Conservation (phyloP, 2,797 vertebrate genomes). For the Neomorphus geoffroyi region DNA sequence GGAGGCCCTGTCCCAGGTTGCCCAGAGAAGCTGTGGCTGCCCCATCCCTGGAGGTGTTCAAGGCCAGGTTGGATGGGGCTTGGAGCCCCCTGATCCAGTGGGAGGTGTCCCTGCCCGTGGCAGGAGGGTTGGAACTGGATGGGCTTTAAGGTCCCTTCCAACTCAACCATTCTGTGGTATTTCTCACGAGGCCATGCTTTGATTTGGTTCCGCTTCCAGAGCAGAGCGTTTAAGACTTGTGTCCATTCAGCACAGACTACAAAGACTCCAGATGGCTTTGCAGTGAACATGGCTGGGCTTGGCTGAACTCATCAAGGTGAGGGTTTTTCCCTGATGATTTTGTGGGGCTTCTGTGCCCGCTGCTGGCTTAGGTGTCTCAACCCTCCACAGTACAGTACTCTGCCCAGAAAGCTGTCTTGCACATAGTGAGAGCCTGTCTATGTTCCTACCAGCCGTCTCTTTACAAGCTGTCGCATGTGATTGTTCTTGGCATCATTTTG, state of each 20-base stretch:
- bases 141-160: too few species aligned
- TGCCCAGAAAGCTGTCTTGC: not conserved
- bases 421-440: accelerated
- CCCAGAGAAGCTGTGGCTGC: too few species aligned
- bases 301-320: not conserved
- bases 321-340: not conserved
- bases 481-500: not conserved
- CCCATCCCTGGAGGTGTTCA: too few species aligned
- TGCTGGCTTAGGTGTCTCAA: not conserved
- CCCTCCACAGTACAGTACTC: accelerated
- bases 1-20: too few species aligned
- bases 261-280: accelerated
- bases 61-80: too few species aligned
- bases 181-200: accelerated
- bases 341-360: not conserved
- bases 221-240: accelerated
- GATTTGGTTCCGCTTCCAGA: not conserved
- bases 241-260: accelerated
- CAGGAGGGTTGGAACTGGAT: too few species aligned
- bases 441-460: not conserved
- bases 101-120: too few species aligned
- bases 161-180: not conserved
- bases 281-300: not conserved
- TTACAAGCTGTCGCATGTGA: not conserved
- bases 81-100: too few species aligned